A percentile compares a stretch with the other conserved stretches of the same genome.
Evolutionary conservation across 2,797 vertebrate genomes (phyloP).

Genomic region (Sparidentex hasta): DNA sequence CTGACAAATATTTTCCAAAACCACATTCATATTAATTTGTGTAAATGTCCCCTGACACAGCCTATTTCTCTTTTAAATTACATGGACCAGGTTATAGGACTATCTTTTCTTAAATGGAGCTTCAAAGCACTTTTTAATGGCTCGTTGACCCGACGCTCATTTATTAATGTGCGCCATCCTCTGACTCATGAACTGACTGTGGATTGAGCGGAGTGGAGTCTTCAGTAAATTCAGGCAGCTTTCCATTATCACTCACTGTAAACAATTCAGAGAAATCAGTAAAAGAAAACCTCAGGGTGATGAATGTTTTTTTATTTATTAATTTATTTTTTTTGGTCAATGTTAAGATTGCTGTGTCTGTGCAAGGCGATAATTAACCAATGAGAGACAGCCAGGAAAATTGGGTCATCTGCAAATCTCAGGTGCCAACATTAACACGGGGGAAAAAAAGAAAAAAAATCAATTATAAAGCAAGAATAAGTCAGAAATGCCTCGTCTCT

Average conservation of each 20-base stretch:
- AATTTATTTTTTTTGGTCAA: not conserved
- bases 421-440: not conserved
- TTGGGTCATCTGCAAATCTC: not conserved
- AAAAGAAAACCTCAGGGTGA: not conserved
- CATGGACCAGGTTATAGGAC: constrained; percentile 53
- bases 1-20: constrained; percentile 60
- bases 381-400: not conserved
- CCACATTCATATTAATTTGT: constrained; percentile 63
- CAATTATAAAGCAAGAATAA: not conserved
- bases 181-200: constrained; percentile 44
- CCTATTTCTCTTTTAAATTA: constrained; percentile 66
- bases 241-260: constrained; percentile 15
- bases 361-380: not conserved
- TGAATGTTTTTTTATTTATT: too few relatives aligned
- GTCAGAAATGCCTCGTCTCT: not conserved
- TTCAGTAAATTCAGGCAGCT: constrained; percentile 46
- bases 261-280: constrained; percentile 23
- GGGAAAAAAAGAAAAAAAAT: not conserved
- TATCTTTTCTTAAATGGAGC: constrained; percentile 61
- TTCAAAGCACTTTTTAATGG: constrained; percentile 72
- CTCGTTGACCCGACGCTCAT: constrained; percentile 52
- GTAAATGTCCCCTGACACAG: constrained; percentile 42
- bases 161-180: constrained; percentile 67
- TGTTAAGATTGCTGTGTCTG: not conserved
- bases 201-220: constrained; percentile 43